These are phyloP conservation scores for Drosophila prostipennis DNA, from an alignment of 2,888 invertebrate genomes.

Conservation along the genomic window DNA sequence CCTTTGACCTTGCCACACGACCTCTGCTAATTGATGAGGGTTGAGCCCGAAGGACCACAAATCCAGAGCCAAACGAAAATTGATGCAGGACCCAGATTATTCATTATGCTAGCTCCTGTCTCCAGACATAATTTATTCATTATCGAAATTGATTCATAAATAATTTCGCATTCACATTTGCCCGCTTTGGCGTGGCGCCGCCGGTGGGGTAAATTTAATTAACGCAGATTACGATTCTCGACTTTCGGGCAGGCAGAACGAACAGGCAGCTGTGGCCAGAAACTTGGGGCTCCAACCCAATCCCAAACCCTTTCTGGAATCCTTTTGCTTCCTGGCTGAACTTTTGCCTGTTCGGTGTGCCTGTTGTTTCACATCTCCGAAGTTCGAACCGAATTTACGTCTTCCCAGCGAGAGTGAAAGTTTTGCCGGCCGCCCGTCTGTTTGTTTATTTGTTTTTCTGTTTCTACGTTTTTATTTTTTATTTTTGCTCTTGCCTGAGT, in stretches of 20 bases:
- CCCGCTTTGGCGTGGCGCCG: not conserved
- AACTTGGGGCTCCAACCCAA: slow-evolving; percentile 10
- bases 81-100: slow-evolving; percentile 48
- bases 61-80: slow-evolving; percentile 37
- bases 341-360: not conserved
- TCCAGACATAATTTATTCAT: slow-evolving; percentile 51
- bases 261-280: slow-evolving; percentile 25
- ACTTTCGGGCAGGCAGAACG: slow-evolving; percentile 17
- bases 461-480: slow-evolving; percentile 23
- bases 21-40: slow-evolving; percentile 55
- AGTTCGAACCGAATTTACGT: slow-evolving; percentile 43
- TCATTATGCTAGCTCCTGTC: slow-evolving; percentile 32
- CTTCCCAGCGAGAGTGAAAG: slow-evolving; percentile 69
- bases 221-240: slow-evolving; percentile 54
- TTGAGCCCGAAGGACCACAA: slow-evolving; percentile 5
- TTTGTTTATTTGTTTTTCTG: slow-evolving; percentile 47
- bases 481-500: slow-evolving; percentile 18
- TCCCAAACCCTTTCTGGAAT: not conserved
- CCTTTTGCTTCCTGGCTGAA: slow-evolving; percentile 1
- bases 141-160: slow-evolving; percentile 66
- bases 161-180: slow-evolving; percentile 51
- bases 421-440: slow-evolving; percentile 44
- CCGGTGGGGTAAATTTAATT: slow-evolving; percentile 44
- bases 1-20: slow-evolving; percentile 36
- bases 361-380: slow-evolving; percentile 25